phyloP scores from a whole-genome alignment of 1,140 invertebrate genomes.

The Eciton burchellii region DNA sequence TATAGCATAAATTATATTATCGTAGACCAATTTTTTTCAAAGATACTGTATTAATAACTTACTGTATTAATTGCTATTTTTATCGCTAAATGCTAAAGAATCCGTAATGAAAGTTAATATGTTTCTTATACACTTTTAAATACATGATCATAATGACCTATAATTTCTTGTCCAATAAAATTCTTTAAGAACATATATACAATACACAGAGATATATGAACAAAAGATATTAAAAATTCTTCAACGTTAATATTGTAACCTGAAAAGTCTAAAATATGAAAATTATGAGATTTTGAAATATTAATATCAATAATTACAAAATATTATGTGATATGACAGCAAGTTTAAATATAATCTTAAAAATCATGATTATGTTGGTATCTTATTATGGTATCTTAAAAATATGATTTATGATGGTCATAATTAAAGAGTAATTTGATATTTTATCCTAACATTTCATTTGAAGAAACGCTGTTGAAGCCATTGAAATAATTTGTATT shows the following conservation, averaged over 20 bases:
- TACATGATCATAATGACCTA: background rate
- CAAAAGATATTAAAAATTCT: background rate
- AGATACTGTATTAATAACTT: too few relatives aligned
- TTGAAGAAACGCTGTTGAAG: too few relatives aligned
- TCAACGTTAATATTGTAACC: background rate
- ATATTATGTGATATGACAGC: too few relatives aligned
- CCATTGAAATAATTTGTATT: too few relatives aligned
- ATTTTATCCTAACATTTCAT: too few relatives aligned
- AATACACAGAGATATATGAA: background rate
- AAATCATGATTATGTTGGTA: too few relatives aligned
- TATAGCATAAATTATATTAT: background rate
- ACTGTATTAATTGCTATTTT: background rate
- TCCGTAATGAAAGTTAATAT: background rate
- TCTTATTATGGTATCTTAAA: too few relatives aligned
- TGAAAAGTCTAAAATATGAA: constrained; percentile 10
- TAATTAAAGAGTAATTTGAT: too few relatives aligned
- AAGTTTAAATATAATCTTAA: background rate
- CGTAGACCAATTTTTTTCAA: background rate
- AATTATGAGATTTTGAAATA: too few relatives aligned
- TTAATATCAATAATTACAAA: background rate
- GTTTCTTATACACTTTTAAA: background rate
- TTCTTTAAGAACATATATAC: background rate
- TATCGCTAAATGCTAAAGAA: background rate
- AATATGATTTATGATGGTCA: too few relatives aligned
- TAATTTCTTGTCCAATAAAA: background rate